Evolutionary conservation across 2,113 vertebrate genomes (phyloP).

Genomic region (Leptosomus discolor): DNA sequence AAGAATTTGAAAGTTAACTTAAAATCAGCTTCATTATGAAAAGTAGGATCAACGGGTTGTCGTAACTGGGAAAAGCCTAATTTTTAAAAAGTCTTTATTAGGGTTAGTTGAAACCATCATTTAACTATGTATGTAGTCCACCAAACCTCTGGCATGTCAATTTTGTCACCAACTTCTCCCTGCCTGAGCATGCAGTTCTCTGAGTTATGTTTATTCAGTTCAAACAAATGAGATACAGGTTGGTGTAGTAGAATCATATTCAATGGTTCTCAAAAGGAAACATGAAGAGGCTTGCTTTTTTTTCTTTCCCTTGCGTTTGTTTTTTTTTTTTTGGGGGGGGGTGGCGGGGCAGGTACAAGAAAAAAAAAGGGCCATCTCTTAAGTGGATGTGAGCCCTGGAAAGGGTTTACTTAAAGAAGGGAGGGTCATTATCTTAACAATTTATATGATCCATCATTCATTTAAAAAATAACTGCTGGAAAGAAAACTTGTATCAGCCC

Average conservation of each 20-base stretch:
- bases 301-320: accelerated
- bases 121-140: background rate
- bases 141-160: background rate
- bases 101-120: background rate
- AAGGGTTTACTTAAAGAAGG: background rate
- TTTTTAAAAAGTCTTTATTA: background rate
- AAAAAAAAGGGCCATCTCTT: background rate
- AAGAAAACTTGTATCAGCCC: background rate
- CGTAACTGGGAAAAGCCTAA: background rate
- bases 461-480: background rate
- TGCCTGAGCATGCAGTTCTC: background rate
- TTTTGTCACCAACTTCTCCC: background rate
- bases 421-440: background rate
- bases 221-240: background rate
- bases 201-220: background rate
- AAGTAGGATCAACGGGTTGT: background rate
- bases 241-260: background rate
- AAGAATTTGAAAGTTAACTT: background rate
- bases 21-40: background rate
- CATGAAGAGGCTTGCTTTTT: background rate
- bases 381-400: background rate
- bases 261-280: background rate
- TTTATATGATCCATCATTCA: background rate
- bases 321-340: background rate
- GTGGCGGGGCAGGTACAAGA: background rate